Percentiles rank a stretch among this genome's conserved stretches.
phyloP scores from a whole-genome alignment of 2,113 vertebrate genomes.

The Neodon shergylaensis region DNA sequence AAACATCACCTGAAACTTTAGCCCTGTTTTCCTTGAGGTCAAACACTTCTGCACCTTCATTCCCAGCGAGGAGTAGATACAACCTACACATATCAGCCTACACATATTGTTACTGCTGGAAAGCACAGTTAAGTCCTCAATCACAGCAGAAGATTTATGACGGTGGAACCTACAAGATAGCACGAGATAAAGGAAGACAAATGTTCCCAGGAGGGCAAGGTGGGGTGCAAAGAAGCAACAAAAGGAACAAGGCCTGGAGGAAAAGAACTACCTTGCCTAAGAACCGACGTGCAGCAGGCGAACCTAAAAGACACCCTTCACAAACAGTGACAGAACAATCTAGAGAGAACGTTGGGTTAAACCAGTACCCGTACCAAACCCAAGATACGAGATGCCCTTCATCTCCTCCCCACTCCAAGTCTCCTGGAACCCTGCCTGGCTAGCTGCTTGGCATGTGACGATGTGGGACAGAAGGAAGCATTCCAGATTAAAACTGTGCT shows the following conservation, averaged over 20 bases:
- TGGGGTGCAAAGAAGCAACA: not conserved
- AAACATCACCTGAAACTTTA: not conserved
- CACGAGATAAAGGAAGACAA: not conserved
- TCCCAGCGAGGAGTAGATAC: not conserved
- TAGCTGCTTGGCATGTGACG: not conserved
- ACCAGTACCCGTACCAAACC: not conserved
- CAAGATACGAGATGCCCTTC: not conserved
- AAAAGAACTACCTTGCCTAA: not conserved
- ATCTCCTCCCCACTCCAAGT: not conserved
- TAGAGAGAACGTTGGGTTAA: not conserved
- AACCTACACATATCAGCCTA: not conserved
- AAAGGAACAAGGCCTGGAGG: not conserved
- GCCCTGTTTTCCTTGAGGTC: not conserved
- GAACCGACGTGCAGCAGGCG: not conserved
- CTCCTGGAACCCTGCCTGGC: not conserved
- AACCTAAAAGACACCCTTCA: not conserved
- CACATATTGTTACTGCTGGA: not conserved
- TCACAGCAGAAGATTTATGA: not conserved
- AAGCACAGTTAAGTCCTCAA: not conserved
- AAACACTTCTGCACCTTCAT: not conserved
- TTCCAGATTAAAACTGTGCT: not conserved
- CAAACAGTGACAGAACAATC: not conserved
- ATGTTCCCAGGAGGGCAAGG: not conserved
- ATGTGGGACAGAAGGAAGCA: not conserved
- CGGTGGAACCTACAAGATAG: not conserved